phyloP scores from a whole-genome alignment of 2,113 vertebrate genomes.

The Nansenia antarctica region DNA sequence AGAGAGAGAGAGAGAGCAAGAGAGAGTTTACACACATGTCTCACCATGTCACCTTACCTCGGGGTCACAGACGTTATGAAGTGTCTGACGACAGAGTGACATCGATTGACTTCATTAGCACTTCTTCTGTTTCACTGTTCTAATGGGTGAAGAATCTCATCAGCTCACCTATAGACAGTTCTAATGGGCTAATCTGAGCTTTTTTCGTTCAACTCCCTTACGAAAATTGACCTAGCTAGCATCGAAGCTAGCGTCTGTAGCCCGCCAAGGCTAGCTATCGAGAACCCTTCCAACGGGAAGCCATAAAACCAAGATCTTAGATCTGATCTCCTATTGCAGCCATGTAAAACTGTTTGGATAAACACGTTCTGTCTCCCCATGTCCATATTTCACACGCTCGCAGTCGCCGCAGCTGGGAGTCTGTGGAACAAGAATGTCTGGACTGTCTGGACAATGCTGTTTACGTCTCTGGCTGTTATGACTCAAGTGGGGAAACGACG shows the following conservation, averaged over 20 bases:
- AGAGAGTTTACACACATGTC: too few species aligned
- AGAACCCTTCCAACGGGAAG: neutral
- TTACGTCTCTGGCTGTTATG: slow-evolving; percentile 30
- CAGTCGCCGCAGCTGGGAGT: slow-evolving; percentile 41
- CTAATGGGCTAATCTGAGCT: too few species aligned
- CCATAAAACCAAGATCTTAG: neutral
- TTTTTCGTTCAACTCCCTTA: too few species aligned
- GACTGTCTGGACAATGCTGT: slow-evolving; percentile 42
- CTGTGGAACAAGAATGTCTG: neutral
- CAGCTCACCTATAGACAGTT: too few species aligned
- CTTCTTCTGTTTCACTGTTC: too few species aligned
- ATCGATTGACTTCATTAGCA: too few species aligned
- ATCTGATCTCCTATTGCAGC: slow-evolving; percentile 23
- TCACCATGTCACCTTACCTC: too few species aligned
- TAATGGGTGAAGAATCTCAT: too few species aligned
- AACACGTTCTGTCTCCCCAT: slow-evolving; percentile 29
- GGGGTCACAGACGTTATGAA: neutral
- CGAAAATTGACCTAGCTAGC: neutral
- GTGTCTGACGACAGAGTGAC: too few species aligned
- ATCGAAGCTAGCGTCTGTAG: neutral
- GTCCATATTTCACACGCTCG: slow-evolving; percentile 37
- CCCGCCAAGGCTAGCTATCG: neutral
- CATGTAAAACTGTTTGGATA: slow-evolving; percentile 35
- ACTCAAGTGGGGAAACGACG: slow-evolving; percentile 38
- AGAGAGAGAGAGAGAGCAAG: too few species aligned